Base-by-base conservation (phyloP, 2,797 vertebrate species). In the Distichodus sexfasciatus region DNA sequence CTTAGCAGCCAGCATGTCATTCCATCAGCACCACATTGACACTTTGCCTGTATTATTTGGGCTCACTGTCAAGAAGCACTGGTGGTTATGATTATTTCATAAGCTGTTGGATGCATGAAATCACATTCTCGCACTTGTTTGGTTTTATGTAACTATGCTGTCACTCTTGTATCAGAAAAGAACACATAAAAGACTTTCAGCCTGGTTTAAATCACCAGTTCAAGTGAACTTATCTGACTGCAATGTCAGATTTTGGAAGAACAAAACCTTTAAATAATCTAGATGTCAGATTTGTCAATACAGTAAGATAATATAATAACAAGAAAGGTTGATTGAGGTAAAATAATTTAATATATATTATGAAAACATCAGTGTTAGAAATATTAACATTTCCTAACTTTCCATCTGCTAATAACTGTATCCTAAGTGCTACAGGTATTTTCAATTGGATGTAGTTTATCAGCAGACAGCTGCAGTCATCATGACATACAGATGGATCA, bases 21-120 rank as follows among this genome's bases (percentile, higher is more conserved):
- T 68, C 28, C 70, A 19, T 33, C 47, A 61, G 53, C 12, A 40
- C 43, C 50, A 69, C 36, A 69, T 26, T 68, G 21, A 57, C 48
- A 66, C 7, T 66, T 43, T 2, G 44, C 33, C 71, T 43, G 53
- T 26, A 72, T 77, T 57, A 50, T 59, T 40, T 46, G 44, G 46
- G 40, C 46, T 64, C 31, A 15, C 24, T 64, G 65, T 72, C 63
- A 60, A 24, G 21, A 23, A 58, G 47, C 47, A 58, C 4, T 10
- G 44, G 59, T 67, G 38, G 51, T 54, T 67, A 17, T 40, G 38
- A 54, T 54, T 65, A 66, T 31, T 60, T 54, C 29, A 17, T 71
- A 47, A 65, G 19, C 62, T 33, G 43, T 54, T n/a, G n/a, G 61
- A 36, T 46, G 50, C 58, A 55, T 48, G 50, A 66, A 70, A 66